phyloP scores from a whole-genome alignment of 2,797 vertebrate species.

The Manis crassicaudata region DNA sequence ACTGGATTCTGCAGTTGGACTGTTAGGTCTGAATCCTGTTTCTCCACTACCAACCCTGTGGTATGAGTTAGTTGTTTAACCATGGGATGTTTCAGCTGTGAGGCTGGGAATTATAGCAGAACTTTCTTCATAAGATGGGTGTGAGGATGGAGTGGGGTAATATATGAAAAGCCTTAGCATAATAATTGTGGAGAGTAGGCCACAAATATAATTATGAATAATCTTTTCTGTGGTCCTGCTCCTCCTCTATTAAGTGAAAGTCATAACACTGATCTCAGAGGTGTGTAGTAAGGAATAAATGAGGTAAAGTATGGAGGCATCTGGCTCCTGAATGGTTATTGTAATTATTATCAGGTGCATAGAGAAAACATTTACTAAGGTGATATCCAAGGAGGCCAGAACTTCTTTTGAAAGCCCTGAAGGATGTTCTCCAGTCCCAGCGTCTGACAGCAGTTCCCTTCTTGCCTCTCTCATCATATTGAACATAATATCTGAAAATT shows the following conservation, averaged over 20 bases:
- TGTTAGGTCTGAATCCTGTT: background rate
- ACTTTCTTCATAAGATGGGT: background rate
- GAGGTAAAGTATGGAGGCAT: background rate
- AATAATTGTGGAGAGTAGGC: background rate
- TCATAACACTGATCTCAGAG: background rate
- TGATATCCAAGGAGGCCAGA: background rate
- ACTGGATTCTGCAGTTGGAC: background rate
- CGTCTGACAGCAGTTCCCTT: background rate
- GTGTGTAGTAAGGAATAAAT: background rate
- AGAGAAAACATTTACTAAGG: background rate
- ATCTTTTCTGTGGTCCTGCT: background rate
- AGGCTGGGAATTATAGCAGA: background rate
- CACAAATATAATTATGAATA: slow-evolving; percentile 16
- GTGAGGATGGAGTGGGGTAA: slow-evolving; percentile 4
- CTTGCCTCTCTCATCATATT: background rate
- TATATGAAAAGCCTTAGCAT: background rate
- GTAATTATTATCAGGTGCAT: background rate
- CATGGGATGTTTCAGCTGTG: background rate
- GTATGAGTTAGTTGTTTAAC: background rate
- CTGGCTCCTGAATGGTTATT: background rate
- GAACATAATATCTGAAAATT: background rate
- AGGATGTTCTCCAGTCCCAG: background rate
- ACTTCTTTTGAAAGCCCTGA: background rate
- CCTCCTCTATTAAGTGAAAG: background rate
- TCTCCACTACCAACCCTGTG: background rate